A percentile compares a stretch with the other conserved stretches of the same genome.
phyloP scores from a whole-genome alignment of 1,140 invertebrate genomes.

The Cryptotermes secundus region DNA sequence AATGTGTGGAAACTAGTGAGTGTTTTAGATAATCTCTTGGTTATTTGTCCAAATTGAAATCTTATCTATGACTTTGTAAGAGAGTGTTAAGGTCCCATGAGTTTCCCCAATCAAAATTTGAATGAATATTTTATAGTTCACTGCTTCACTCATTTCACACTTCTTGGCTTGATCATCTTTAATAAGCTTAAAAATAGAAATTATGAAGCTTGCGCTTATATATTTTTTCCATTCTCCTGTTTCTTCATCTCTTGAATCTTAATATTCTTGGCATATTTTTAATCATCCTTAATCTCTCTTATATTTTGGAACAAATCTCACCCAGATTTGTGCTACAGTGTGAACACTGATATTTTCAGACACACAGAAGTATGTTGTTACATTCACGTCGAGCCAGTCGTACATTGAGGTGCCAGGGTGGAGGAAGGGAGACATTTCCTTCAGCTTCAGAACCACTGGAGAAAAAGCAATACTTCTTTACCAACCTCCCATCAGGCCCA shows the following conservation, averaged over 20 bases:
- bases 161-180: too few species aligned
- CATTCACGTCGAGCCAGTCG: constrained; percentile 87
- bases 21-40: constrained; percentile 36
- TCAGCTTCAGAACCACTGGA: constrained; percentile 89
- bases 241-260: too few species aligned
- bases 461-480: constrained; percentile 85
- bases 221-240: too few species aligned
- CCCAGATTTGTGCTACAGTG: background rate
- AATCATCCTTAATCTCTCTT: too few species aligned
- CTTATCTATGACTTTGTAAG: background rate
- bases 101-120: too few species aligned
- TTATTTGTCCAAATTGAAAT: background rate
- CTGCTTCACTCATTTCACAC: too few species aligned
- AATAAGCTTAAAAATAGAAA: too few species aligned
- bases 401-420: constrained; percentile 90
- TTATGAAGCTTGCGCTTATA: too few species aligned
- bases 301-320: too few species aligned
- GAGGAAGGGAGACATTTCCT: constrained; percentile 87
- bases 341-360: constrained; percentile 54
- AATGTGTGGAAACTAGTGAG: constrained; percentile 93
- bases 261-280: too few species aligned
- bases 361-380: constrained; percentile 89
- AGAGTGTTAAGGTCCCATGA: too few species aligned
- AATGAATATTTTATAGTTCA: background rate
- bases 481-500: constrained; percentile 83